These are phyloP conservation scores for Oryctolagus cuniculus DNA, from an alignment of 2,113 vertebrate genomes.

Conservation along the genomic window mOryCun1.1 NC_091453.1:94270501-94271000, in stretches of 20 bases:
- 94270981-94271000: neutral
- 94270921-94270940: neutral
- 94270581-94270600: slow-evolving; percentile 77
- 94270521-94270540: slow-evolving; percentile 74
- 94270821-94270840: neutral
- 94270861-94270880: neutral
- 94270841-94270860: slow-evolving; percentile 52
- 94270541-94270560: slow-evolving; percentile 64
- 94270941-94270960: neutral
- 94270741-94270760: neutral
- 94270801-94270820: neutral
- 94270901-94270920: neutral
- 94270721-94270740: slow-evolving; percentile 22
- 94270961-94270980: neutral
- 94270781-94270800: neutral
- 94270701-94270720: neutral
- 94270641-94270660: slow-evolving; percentile 71
- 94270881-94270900: neutral
- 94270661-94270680: slow-evolving; percentile 37
- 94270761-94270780: slow-evolving; percentile 25
- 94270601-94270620: slow-evolving; percentile 52
- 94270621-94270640: slow-evolving; percentile 65
- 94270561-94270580: slow-evolving; percentile 81
- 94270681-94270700: slow-evolving; percentile 67
- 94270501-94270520: slow-evolving; percentile 76